Evolutionary conservation across 2,797 vertebrate genomes (phyloP), one percentile per base, ranked within the genome.

Genomic region (Eulemur coronatus): DNA sequence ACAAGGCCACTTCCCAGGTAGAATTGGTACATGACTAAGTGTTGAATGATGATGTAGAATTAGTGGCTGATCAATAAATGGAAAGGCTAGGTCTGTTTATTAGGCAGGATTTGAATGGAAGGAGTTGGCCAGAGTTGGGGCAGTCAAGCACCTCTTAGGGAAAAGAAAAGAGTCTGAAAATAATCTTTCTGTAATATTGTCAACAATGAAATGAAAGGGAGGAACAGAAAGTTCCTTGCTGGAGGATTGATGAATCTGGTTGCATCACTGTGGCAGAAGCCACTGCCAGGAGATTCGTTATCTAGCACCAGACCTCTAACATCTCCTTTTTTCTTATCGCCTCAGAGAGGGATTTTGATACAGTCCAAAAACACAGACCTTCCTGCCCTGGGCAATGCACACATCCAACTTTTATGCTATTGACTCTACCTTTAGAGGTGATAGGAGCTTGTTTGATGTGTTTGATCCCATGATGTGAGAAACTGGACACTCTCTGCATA

Each of bases 81-180:
- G 85, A 87, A 98, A 97, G 43, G 73, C 69, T 79, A 93, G 12
- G 0, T 4, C n/a, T 97, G 41, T 96, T 50, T 85, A 38, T 63
- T 95, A 91, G 94, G 86, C 79, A 20, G 55, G 22, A 5, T 95
- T 84, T 1, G 0, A 35, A 69, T 92, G 26, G 57, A 52, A 96
- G 46, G 59, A 59, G 15, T 84, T 98, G 88, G 33, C 94, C 69
- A 43, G 52, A 81, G 30, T 76, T 87, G 89, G 43, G 41, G 79
- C 81, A 97, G 92, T 55, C 94, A 97, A 70, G 12, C 81, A 59
- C 70, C 26, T 90, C 91, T 82, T 96, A 81, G 79, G 55, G 92
- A 79, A 97, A 97, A 97, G 94, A 97, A 81, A 48, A 87, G 84
- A 93, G 70, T 84, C n/a, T 63, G 96, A 88, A 94, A 98, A 94